Conservation (phyloP, 2,888 invertebrate species). For the Hemicrepidius hirtus region DNA sequence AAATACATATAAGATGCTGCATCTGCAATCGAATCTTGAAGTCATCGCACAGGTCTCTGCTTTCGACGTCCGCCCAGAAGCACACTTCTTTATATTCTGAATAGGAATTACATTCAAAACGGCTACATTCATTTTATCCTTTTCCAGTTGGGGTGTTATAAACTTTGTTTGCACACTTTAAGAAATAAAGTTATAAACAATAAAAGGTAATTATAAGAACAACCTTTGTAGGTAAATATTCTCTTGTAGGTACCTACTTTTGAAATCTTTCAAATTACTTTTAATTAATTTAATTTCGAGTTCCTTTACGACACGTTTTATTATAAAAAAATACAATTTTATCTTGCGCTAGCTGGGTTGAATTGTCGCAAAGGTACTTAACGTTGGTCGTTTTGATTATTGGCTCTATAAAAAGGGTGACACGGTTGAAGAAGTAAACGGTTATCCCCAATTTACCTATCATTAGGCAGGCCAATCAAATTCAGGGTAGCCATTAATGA, state of each 20-base stretch:
- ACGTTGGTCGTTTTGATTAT: neutral
- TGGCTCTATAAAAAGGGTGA: constrained; percentile 21
- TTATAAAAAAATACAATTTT: too few species aligned
- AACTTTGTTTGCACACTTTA: neutral
- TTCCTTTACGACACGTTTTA: too few species aligned
- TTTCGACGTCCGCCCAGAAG: constrained; percentile 35
- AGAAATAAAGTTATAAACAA: neutral
- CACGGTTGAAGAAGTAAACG: constrained; percentile 31
- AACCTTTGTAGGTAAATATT: too few species aligned
- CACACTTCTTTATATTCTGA: constrained; percentile 29
- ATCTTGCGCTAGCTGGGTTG: neutral
- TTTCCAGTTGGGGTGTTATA: neutral
- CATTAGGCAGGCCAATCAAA: constrained; percentile 34
- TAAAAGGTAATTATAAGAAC: too few species aligned
- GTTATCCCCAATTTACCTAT: constrained; percentile 33
- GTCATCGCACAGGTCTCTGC: constrained; percentile 24
- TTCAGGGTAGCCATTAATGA: constrained; percentile 26
- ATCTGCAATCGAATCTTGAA: constrained; percentile 44
- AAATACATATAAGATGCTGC: constrained; percentile 43
- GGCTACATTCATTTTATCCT: constrained; percentile 8
- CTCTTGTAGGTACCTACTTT: too few species aligned
- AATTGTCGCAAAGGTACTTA: neutral
- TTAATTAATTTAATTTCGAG: too few species aligned
- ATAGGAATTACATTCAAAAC: constrained; percentile 16
- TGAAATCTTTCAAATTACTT: too few species aligned